Percentiles rank a stretch among this genome's conserved stretches.
These are phyloP conservation scores for Quadroppia sp. DNA, from an alignment of 2,888 invertebrate genomes.

Conservation along the genomic window DNA sequence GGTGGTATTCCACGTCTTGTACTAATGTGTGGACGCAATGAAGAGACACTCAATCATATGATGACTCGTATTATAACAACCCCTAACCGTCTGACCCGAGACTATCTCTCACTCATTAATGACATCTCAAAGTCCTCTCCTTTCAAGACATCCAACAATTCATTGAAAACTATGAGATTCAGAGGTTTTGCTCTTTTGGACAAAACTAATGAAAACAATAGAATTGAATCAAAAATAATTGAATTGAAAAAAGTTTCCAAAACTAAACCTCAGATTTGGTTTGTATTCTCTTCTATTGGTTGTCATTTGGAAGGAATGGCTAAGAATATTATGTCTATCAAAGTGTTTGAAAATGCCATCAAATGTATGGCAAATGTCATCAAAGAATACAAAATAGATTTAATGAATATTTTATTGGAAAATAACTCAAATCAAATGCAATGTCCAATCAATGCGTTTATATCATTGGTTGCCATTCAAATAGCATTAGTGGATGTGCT, in stretches of 20 bases:
- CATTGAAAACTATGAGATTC: slow-evolving; percentile 19
- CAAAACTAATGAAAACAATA: not conserved
- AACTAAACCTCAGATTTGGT: slow-evolving; percentile 52
- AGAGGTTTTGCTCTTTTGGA: slow-evolving; percentile 9
- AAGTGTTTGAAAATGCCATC: slow-evolving; percentile 50
- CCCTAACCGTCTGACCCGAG: slow-evolving; percentile 16
- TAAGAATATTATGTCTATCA: slow-evolving; percentile 50
- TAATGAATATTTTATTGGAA: slow-evolving; percentile 53
- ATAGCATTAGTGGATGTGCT: slow-evolving; percentile 57
- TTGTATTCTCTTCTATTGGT: slow-evolving; percentile 59
- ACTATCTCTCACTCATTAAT: slow-evolving; percentile 31
- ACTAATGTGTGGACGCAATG: slow-evolving; percentile 36
- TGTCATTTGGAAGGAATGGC: slow-evolving; percentile 59
- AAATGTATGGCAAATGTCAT: slow-evolving; percentile 51
- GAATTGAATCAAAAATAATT: not conserved
- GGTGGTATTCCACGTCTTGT: slow-evolving; percentile 34
- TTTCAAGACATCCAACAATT: not conserved
- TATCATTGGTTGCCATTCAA: slow-evolving; percentile 57
- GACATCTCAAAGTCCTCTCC: slow-evolving; percentile 25
- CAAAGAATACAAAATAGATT: slow-evolving; percentile 53
- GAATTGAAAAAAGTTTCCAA: not conserved
- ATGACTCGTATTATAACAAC: slow-evolving; percentile 50
- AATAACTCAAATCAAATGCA: slow-evolving; percentile 52
- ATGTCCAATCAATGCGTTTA: slow-evolving; percentile 53
- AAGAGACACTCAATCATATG: slow-evolving; percentile 33